These are phyloP conservation scores for Drosophila maculinotata DNA, from an alignment of 2,888 invertebrate species.

Conservation along the genomic window DNA sequence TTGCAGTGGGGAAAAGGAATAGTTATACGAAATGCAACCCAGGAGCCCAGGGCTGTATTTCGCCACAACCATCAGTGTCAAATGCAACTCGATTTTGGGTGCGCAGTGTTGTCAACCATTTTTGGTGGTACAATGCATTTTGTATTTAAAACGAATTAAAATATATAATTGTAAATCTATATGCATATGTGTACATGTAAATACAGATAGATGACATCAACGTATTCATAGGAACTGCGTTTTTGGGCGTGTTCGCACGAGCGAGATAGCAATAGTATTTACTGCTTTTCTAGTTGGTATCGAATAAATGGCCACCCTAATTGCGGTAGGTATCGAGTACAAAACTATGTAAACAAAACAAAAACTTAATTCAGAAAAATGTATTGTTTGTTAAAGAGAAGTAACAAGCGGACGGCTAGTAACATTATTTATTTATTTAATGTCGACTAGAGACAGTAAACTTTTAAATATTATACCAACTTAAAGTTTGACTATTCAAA, in stretches of 20 bases:
- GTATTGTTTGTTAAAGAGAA: neutral
- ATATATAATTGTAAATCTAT: neutral
- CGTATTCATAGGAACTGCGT: neutral
- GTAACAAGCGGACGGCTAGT: no score
- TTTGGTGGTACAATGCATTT: neutral
- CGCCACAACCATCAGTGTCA: conserved; percentile 22
- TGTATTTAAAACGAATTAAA: neutral
- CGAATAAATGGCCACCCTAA: conserved; percentile 24
- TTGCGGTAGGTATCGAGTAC: neutral
- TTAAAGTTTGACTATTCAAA: no score
- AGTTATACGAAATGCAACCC: conserved; percentile 57
- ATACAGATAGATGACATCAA: conserved; percentile 42
- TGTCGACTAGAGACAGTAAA: no score
- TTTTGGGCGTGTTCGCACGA: conserved; percentile 24
- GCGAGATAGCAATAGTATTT: conserved; percentile 17
- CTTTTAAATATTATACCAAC: no score
- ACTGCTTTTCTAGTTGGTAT: conserved; percentile 9
- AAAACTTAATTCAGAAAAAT: neutral
- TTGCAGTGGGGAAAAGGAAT: conserved; percentile 18
- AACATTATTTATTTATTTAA: no score
- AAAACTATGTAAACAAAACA: neutral
- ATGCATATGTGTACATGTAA: neutral
- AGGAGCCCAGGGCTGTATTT: conserved; percentile 64
- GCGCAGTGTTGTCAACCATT: neutral
- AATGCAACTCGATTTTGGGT: conserved; percentile 44